phyloP scores from a whole-genome alignment of 2,888 invertebrate genomes.

The Scaptomyza reducta region DNA sequence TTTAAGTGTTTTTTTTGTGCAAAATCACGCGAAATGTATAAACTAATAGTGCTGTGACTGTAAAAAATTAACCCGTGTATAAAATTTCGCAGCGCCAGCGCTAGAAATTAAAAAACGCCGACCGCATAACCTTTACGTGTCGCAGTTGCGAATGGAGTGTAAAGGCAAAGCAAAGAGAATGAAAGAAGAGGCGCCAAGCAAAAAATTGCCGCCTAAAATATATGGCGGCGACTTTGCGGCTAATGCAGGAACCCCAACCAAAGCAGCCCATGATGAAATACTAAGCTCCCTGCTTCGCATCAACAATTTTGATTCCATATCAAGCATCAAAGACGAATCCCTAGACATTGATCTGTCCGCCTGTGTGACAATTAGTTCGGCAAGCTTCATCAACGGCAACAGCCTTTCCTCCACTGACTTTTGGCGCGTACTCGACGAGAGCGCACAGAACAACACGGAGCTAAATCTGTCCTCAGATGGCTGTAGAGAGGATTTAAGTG shows the following conservation, averaged over 20 bases:
- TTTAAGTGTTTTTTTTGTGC: conserved; percentile 57
- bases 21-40: conserved; percentile 55
- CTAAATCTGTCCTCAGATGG: conserved; percentile 63
- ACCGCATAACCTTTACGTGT: conserved; percentile 82
- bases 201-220: conserved; percentile 83
- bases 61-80: conserved; percentile 37
- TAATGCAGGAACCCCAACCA: conserved; percentile 72
- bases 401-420: conserved; percentile 83
- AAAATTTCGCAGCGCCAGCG: conserved; percentile 30
- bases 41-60: conserved; percentile 43
- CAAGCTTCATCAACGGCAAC: conserved; percentile 79
- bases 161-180: conserved; percentile 77
- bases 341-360: conserved; percentile 83
- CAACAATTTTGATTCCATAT: conserved; percentile 83
- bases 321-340: conserved; percentile 83
- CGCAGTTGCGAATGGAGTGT: conserved; percentile 76
- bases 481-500: conserved; percentile 47
- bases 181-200: conserved; percentile 83
- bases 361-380: conserved; percentile 83
- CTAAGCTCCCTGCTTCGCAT: conserved; percentile 81
- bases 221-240: conserved; percentile 67
- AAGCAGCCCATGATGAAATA: conserved; percentile 82
- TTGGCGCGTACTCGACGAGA: conserved; percentile 83
- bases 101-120: conserved; percentile 64
- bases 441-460: conserved; percentile 80